Conservation (phyloP, 2,113 vertebrate species). For the Corydoras sp. region DNA sequence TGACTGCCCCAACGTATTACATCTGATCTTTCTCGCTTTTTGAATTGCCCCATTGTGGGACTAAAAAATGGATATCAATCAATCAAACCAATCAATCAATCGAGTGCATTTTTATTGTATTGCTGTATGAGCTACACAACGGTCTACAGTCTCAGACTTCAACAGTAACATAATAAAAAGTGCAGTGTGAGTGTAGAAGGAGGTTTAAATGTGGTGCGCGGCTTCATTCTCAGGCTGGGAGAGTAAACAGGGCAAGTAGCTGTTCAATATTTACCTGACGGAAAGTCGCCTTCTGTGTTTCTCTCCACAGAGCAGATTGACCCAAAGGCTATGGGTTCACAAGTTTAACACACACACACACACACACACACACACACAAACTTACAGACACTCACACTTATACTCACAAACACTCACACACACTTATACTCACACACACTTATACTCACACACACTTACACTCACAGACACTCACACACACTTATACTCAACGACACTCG, state of each 20-base stretch:
- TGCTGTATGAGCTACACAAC: slow-evolving; percentile 26
- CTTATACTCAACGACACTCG: too few relatives aligned
- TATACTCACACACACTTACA: too few relatives aligned
- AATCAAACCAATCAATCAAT: background rate
- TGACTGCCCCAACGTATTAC: too few relatives aligned
- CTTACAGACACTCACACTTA: too few relatives aligned
- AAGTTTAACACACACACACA: too few relatives aligned
- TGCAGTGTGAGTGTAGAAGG: slow-evolving; percentile 25
- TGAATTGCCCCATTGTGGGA: too few relatives aligned
- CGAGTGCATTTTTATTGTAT: slow-evolving; percentile 6
- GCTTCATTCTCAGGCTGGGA: slow-evolving; percentile 13
- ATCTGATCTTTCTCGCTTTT: too few relatives aligned
- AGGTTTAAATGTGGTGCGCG: slow-evolving; percentile 23
- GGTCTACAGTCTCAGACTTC: slow-evolving; percentile 22
- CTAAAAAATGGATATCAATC: too few relatives aligned
- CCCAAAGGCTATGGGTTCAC: background rate
- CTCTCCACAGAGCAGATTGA: slow-evolving; percentile 8
- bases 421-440: too few relatives aligned
- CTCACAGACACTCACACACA: too few relatives aligned
- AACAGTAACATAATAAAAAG: slow-evolving; percentile 38
- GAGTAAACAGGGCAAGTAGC: slow-evolving; percentile 28
- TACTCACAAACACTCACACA: too few relatives aligned
- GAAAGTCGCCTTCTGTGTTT: slow-evolving; percentile 14
- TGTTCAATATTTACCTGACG: slow-evolving; percentile 27
- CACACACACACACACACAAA: too few relatives aligned